Evolutionary conservation across 2,888 invertebrate genomes (phyloP), one percentile per base, ranked within the genome.

Genomic region (Eurytoma californica): DNA sequence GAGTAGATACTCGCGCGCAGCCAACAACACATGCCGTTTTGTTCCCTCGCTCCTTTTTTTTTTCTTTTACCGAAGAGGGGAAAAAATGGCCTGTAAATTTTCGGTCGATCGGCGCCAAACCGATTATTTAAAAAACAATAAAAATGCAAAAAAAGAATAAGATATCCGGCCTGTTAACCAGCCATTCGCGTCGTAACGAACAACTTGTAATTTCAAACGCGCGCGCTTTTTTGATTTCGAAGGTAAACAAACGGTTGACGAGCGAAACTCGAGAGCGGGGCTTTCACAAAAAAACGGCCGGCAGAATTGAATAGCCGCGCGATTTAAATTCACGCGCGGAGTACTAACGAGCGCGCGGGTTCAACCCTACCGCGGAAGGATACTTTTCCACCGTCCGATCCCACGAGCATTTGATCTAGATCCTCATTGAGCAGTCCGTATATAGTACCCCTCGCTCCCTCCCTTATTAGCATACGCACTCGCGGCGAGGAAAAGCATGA

Each of bases 71-170:
- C n/a, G 9, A 14, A 49, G 28, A 20, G 4, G 18, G 65, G 28
- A 12, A 70, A 9, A 72, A 53, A 24, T 53, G 24, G 61, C 3
- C 16, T 28, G 58, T 60, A 73, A 77, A 72, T 67, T 72, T 72
- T 24, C 30, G 68, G 72, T 69, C 7, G 67, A 65, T 73, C 73
- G 67, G 47, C 60, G 72, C 67, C 16, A 18, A 70, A 49, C 49
- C 51, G 61, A 76, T 72, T 78, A 80, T 80, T 82, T 76, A 78
- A 81, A 39, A 81, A 82, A 77, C 68, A 68, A 80, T 72, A 68
- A 30, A 47, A 47, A 63, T 61, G 24, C 61, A 51, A 24, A 18
- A 13, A 13, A 61, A 14, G 16, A 28, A 39, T 9, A 9, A 39
- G 39, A 39, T 39, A 39, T 39, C 39, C 39, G 5, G 9, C 7